Evolutionary conservation across 2,797 vertebrate species (phyloP).

Genomic region (Apodemus agrarius): DNA sequence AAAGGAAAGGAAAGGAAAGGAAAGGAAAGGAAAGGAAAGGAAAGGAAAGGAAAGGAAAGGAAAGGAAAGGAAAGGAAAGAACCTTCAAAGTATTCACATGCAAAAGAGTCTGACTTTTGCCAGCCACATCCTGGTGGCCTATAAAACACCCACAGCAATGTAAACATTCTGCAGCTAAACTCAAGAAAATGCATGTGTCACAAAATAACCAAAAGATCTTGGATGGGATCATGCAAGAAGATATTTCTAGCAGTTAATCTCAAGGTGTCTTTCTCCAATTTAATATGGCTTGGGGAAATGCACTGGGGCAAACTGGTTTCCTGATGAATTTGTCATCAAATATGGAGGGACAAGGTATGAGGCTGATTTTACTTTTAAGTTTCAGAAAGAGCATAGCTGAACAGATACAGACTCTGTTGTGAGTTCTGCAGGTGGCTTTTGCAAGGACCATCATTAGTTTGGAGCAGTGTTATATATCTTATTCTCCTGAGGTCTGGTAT

Average conservation of each 20-base stretch:
- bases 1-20: no score
- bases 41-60: no score
- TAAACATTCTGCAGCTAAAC: slow-evolving; percentile 65
- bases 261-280: slow-evolving; percentile 62
- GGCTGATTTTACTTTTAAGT: slow-evolving; percentile 70
- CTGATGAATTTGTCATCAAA: slow-evolving; percentile 84
- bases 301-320: slow-evolving; percentile 83
- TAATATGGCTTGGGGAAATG: slow-evolving; percentile 77
- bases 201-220: slow-evolving; percentile 57
- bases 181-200: slow-evolving; percentile 57
- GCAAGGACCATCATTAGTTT: not conserved
- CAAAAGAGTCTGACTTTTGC: not conserved
- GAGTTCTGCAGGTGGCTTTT: not conserved
- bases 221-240: not conserved
- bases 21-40: no score
- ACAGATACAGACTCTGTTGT: slow-evolving; percentile 92
- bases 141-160: not conserved
- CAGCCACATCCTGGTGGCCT: not conserved
- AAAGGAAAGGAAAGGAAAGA: no score
- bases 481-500: not conserved
- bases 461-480: not conserved
- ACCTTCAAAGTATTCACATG: not conserved
- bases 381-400: slow-evolving; percentile 94
- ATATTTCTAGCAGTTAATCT: slow-evolving; percentile 58
- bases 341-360: slow-evolving; percentile 78